Conservation (phyloP, 2,797 vertebrate genomes). For the Anas georgica region DNA sequence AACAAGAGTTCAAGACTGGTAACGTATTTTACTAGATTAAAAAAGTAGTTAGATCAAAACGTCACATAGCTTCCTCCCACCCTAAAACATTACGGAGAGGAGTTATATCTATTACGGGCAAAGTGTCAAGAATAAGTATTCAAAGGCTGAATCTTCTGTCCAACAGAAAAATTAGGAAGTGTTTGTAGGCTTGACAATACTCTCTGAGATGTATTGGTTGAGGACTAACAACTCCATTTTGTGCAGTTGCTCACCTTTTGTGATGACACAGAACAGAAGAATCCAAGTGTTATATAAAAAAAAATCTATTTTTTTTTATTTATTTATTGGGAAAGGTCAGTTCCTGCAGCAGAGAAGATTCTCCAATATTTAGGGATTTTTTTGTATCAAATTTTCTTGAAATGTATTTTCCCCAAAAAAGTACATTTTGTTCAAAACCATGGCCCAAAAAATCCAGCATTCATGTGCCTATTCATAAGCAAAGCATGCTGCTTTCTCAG, state of each 20-base stretch:
- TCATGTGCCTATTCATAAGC: background rate
- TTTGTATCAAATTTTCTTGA: background rate
- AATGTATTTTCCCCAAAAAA: background rate
- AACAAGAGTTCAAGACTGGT: background rate
- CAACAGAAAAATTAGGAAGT: background rate
- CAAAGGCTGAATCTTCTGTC: background rate
- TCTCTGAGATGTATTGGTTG: background rate
- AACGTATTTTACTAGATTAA: background rate
- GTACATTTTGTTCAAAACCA: background rate
- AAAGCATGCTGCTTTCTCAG: background rate
- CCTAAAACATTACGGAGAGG: background rate
- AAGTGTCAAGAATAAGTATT: background rate
- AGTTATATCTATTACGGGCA: background rate
- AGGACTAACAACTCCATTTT: background rate
- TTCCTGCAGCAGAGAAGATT: background rate
- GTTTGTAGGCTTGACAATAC: background rate
- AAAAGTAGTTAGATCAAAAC: background rate
- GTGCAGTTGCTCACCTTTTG: background rate
- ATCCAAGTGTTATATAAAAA: background rate
- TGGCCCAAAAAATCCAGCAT: background rate
- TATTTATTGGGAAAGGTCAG: background rate
- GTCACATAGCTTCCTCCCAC: background rate
- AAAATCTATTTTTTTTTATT: background rate
- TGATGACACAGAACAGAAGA: background rate
- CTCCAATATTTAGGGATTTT: background rate